Conservation (phyloP, 2,797 vertebrate genomes). For the Odontamblyopus lacepedii region DNA sequence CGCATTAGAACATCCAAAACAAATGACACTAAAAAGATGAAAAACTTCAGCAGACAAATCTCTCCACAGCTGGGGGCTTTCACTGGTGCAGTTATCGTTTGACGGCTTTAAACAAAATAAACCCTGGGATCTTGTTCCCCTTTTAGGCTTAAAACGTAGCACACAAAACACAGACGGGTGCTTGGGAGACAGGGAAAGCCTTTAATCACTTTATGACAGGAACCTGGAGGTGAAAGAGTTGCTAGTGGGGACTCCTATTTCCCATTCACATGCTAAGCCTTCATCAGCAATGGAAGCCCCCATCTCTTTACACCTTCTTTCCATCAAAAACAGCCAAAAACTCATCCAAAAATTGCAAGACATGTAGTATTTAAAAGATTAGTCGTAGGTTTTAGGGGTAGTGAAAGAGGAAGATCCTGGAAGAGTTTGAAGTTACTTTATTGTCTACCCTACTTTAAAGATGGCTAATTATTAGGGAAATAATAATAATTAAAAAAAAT, state of each 20-base stretch:
- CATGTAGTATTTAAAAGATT: neutral
- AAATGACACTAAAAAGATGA: neutral
- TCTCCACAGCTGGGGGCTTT: constrained; percentile 19
- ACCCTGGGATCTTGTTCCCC: constrained; percentile 28
- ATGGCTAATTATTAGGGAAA: neutral
- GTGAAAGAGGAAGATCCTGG: neutral
- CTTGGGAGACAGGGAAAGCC: constrained; percentile 54
- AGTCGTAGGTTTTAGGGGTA: neutral
- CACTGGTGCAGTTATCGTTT: neutral
- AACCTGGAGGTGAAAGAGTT: constrained; percentile 87
- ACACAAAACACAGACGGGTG: constrained; percentile 30
- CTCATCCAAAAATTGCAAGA: neutral
- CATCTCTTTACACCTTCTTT: constrained; percentile 10
- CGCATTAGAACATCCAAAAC: neutral
- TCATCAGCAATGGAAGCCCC: constrained; percentile 77
- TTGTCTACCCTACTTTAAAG: neutral
- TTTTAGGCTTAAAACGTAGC: constrained; percentile 39
- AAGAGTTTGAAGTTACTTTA: neutral
- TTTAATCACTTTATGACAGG: constrained; percentile 98
- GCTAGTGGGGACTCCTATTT: constrained; percentile 71
- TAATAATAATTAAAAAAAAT: too few relatives aligned
- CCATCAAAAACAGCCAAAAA: neutral
- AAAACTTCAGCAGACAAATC: constrained; percentile 19
- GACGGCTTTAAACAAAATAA: constrained; percentile 29
- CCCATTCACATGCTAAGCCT: constrained; percentile 79